Evolutionary conservation across 2,797 vertebrate genomes (phyloP).

Genomic region (Coracias cyanogaster): DNA sequence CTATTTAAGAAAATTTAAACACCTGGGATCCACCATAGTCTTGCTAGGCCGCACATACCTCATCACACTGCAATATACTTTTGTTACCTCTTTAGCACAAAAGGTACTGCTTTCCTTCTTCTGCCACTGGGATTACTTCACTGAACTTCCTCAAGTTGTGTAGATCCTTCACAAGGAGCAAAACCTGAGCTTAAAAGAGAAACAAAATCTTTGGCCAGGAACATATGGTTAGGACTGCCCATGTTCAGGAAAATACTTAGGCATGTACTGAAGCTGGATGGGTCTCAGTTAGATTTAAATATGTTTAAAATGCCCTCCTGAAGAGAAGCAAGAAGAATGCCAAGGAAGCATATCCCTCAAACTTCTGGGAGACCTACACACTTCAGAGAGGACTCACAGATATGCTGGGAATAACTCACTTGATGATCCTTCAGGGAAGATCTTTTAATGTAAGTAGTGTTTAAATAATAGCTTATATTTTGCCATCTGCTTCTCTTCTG

Average conservation of each 20-base stretch:
- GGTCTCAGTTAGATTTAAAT: background rate
- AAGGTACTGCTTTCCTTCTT: background rate
- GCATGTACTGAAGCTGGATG: background rate
- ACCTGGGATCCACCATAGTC: background rate
- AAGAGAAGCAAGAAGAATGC: background rate
- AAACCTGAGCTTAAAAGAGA: background rate
- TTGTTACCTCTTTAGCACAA: background rate
- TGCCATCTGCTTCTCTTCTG: background rate
- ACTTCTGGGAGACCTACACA: background rate
- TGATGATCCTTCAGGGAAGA: background rate
- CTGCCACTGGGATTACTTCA: background rate
- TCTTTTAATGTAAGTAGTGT: background rate
- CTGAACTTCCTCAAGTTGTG: background rate
- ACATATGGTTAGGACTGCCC: background rate
- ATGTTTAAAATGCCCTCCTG: background rate
- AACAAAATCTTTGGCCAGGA: background rate
- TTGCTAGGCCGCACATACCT: background rate
- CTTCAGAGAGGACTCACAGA: background rate
- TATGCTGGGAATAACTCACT: background rate
- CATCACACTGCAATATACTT: background rate
- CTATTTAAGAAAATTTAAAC: background rate
- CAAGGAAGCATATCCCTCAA: background rate
- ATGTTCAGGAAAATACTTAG: background rate
- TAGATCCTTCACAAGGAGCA: background rate
- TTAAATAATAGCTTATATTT: background rate